Percentiles rank a stretch among this genome's conserved stretches.
phyloP scores from a whole-genome alignment of 1,140 invertebrate genomes.

The Bombus confusus region DNA sequence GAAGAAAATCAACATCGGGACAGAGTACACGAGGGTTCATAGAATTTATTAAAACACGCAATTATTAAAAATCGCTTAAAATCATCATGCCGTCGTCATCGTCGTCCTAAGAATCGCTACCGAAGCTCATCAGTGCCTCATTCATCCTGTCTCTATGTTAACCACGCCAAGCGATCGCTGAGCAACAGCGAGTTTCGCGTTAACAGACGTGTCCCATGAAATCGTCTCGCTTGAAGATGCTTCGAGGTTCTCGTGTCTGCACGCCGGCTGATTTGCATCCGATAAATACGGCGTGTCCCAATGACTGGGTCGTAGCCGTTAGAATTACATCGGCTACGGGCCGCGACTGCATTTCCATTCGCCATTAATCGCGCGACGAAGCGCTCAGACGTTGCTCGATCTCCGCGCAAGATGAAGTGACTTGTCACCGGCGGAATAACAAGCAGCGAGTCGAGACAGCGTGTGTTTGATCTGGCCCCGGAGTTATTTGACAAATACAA shows the following conservation, averaged over 20 bases:
- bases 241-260: not conserved
- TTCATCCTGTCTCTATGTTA: not conserved
- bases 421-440: constrained; percentile 54
- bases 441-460: constrained; percentile 39
- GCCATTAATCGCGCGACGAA: constrained; percentile 47
- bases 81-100: not conserved
- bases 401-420: constrained; percentile 45
- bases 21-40: too few relatives aligned
- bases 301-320: constrained; percentile 12
- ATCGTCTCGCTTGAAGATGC: not conserved
- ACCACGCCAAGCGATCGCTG: not conserved
- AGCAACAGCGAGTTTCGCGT: not conserved
- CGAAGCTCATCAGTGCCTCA: not conserved
- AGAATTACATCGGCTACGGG: constrained; percentile 27
- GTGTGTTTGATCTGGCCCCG: constrained; percentile 49
- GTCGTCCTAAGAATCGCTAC: not conserved
- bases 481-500: constrained; percentile 56
- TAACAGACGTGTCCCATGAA: not conserved
- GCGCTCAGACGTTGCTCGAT: constrained; percentile 23
- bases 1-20: too few relatives aligned
- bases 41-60: too few relatives aligned
- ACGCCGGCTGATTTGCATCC: constrained; percentile 35
- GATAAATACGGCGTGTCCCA: constrained; percentile 27
- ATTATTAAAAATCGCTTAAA: not conserved
- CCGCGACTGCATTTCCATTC: constrained; percentile 52